Base-by-base conservation (phyloP, 23 tunicate species). In the Ciona savignyi region DNA sequence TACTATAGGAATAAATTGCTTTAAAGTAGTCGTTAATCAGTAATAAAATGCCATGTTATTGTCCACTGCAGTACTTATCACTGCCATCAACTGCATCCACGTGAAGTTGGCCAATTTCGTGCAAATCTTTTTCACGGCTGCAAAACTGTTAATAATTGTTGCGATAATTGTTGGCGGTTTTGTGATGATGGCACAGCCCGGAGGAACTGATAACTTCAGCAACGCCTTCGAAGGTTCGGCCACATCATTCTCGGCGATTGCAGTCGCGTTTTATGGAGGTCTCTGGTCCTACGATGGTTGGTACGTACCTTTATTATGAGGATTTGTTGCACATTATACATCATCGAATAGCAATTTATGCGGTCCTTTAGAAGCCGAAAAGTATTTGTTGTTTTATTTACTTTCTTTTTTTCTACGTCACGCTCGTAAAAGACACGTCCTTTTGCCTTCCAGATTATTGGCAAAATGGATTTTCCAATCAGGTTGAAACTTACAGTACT, bases 231-330 rank as follows among this genome's bases (percentile, higher is more conserved):
- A 60, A 25, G 90, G 90, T n/a, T 88, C 84, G 33, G 72, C 80
- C 4, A 74, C 70, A 23, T 83, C 88, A 19, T 86, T 69, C 56
- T 80, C 86, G 3, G 96, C 96, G n/a, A 68, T 86, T 26, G 96
- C 96, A 0, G 62, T 89, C 27, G 96, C 90, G 21, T 84, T 89
- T 78, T 89, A 89, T 34, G 80, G 85, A 61, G 96, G 96, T 9
- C 35, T 89, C 51, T 89, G 86, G 86, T 77, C 90, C 25, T 89
- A 89, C 70, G 96, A 89, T 63, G 96, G 96, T 19, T 89, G 96
- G 96, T 85, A 63, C 42, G 75, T 65, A 51, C 22, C 27, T 6
- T 2, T 48, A 63, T 63, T n/a, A n/a, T n/a, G n/a, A n/a, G n/a
- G n/a, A n/a, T n/a, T n/a, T n/a, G n/a, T n/a, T n/a, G n/a, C n/a